Percentiles rank a stretch among this genome's conserved stretches.
These are phyloP conservation scores for Serilophus lunatus DNA, from an alignment of 2,113 vertebrate species.

Conservation along the genomic window DNA sequence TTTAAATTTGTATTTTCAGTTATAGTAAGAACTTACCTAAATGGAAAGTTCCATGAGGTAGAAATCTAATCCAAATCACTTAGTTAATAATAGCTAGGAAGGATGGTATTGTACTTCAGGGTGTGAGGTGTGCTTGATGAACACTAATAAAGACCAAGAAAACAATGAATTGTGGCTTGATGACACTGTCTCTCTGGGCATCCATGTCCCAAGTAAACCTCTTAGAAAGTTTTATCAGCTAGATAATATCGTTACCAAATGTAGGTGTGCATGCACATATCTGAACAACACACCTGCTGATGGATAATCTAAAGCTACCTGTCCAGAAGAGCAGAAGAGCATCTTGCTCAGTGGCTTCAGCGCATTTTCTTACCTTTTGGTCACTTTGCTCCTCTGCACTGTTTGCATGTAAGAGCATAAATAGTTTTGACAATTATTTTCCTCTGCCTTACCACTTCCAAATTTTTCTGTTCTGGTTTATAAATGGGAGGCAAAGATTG, in stretches of 20 bases:
- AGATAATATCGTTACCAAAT: neutral
- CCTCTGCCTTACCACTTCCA: neutral
- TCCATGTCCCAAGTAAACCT: neutral
- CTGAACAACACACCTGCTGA: neutral
- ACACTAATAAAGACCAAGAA: neutral
- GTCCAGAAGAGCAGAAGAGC: neutral
- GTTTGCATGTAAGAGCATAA: neutral
- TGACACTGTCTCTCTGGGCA: neutral
- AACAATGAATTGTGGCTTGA: neutral
- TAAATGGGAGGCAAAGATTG: neutral
- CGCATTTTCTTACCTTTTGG: neutral
- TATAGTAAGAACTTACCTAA: neutral
- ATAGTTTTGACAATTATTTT: neutral
- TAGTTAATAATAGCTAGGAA: neutral
- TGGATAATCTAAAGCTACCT: neutral
- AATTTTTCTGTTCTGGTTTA: neutral
- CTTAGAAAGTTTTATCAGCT: neutral
- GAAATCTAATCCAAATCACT: neutral
- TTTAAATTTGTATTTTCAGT: neutral
- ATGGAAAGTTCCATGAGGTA: neutral
- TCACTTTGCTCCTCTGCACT: neutral
- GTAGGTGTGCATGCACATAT: neutral
- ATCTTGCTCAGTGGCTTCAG: neutral
- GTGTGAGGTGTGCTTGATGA: neutral
- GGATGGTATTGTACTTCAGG: neutral